A percentile compares a stretch with the other conserved stretches of the same genome.
phyloP scores from a whole-genome alignment of 2,797 vertebrate species.

The Crypturellus tataupa region DNA sequence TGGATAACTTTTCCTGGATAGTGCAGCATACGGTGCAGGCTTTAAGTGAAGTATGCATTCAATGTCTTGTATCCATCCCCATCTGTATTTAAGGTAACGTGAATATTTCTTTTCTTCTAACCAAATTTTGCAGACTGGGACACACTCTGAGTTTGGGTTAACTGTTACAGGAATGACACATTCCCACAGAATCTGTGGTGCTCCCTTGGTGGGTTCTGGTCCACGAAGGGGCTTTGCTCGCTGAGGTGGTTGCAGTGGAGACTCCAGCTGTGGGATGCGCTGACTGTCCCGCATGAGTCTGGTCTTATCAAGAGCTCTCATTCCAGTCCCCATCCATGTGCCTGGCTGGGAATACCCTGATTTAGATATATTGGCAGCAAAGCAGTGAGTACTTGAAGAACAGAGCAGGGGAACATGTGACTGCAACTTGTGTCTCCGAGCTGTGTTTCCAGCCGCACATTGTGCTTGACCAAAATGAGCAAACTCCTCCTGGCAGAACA shows the following conservation, averaged over 20 bases:
- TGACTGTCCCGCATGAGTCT: background rate
- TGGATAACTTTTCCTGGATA: background rate
- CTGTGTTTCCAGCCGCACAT: constrained; percentile 79
- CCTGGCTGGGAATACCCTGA: constrained; percentile 24
- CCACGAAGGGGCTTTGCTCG: background rate
- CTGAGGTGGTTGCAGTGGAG: accelerated
- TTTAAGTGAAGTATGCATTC: accelerated
- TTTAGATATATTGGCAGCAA: constrained; percentile 41
- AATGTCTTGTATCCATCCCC: background rate
- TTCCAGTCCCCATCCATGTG: background rate
- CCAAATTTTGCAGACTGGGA: background rate
- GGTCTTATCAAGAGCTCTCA: background rate
- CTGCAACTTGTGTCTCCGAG: constrained; percentile 77
- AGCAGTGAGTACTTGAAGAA: constrained; percentile 63
- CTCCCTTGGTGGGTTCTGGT: background rate
- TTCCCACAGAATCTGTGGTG: background rate
- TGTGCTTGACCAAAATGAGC: constrained; percentile 78
- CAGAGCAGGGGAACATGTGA: constrained; percentile 79
- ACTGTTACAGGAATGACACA: accelerated
- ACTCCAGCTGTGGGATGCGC: background rate
- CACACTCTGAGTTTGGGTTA: background rate
- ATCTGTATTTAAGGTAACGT: accelerated
- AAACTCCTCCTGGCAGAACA: constrained; percentile 79
- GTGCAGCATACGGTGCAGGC: accelerated
- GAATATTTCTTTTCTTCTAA: background rate